Conservation (phyloP, 2,888 invertebrate genomes). For the Macaria notata region DNA sequence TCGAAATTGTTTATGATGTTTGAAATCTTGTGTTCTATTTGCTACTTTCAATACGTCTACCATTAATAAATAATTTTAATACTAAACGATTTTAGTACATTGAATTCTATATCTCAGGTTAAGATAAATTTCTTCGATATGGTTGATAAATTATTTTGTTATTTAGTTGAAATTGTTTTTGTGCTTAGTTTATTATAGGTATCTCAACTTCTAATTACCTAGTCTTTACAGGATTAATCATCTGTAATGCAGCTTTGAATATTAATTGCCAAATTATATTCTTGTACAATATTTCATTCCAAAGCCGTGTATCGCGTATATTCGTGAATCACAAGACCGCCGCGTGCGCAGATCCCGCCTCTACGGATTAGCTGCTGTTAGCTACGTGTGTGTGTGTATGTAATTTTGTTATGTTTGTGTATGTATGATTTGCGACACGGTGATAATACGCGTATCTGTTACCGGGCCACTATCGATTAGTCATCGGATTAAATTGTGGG, state of each 20-base stretch:
- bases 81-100: too few species aligned
- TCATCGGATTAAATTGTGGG: conserved; percentile 14
- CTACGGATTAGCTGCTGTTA: conserved; percentile 13
- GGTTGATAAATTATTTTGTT: too few species aligned
- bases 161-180: too few species aligned
- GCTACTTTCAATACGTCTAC: too few species aligned
- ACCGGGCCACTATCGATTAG: conserved; percentile 17
- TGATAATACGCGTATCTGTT: conserved; percentile 16
- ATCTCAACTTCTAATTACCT: not conserved
- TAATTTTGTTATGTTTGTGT: conserved; percentile 8
- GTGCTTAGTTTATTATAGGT: too few species aligned
- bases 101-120: too few species aligned
- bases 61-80: too few species aligned
- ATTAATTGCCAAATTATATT: not conserved
- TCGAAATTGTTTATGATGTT: too few species aligned
- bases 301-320: conserved; percentile 5
- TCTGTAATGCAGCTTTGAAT: conserved; percentile 1
- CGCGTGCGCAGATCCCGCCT: conserved; percentile 12
- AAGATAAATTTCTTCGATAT: too few species aligned
- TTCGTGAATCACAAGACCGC: conserved; percentile 6
- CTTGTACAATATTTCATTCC: not conserved
- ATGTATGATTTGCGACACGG: not conserved
- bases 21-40: too few species aligned
- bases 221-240: not conserved
- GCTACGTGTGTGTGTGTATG: not conserved